Evolutionary conservation across 2,797 vertebrate species (phyloP).

Genomic region (Lagorchestes hirsutus): DNA sequence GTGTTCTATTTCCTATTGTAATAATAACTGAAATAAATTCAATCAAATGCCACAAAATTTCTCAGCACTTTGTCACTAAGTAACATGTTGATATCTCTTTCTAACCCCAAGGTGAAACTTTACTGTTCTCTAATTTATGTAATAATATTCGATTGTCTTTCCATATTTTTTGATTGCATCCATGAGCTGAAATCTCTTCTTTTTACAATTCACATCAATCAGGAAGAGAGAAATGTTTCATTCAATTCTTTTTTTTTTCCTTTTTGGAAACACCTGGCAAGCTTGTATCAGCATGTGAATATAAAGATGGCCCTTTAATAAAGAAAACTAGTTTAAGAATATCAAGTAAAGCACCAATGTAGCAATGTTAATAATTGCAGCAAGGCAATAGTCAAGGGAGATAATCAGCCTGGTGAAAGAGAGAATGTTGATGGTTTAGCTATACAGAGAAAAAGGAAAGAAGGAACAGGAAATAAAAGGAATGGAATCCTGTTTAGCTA

Average conservation of each 20-base stretch:
- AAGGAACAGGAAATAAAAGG: constrained; percentile 74
- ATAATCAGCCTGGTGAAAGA: constrained; percentile 74
- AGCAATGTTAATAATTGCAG: constrained; percentile 78
- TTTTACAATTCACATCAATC: constrained; percentile 58
- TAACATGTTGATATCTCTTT: constrained; percentile 65
- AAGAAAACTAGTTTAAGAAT: constrained; percentile 75
- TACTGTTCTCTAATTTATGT: constrained; percentile 65
- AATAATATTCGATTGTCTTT: constrained; percentile 63
- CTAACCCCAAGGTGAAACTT: constrained; percentile 71
- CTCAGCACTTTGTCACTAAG: constrained; percentile 66
- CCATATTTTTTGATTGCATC: constrained; percentile 35
- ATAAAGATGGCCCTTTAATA: constrained; percentile 76
- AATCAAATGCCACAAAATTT: constrained; percentile 72
- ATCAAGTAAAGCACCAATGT: constrained; percentile 75
- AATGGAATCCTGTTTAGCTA: constrained; percentile 71
- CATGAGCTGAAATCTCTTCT: constrained; percentile 53
- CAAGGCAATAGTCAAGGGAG: constrained; percentile 68
- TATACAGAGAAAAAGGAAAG: constrained; percentile 70
- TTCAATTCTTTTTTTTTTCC: constrained; percentile 73
- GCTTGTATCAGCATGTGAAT: constrained; percentile 70
- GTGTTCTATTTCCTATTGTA: constrained; percentile 67
- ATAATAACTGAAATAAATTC: constrained; percentile 55
- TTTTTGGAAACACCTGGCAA: constrained; percentile 71
- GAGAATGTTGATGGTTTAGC: constrained; percentile 79
- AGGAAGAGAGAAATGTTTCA: constrained; percentile 55